phyloP scores from a whole-genome alignment of 53 echinoderm and acorn worm species.

The Temnopleurus reevesii region DNA sequence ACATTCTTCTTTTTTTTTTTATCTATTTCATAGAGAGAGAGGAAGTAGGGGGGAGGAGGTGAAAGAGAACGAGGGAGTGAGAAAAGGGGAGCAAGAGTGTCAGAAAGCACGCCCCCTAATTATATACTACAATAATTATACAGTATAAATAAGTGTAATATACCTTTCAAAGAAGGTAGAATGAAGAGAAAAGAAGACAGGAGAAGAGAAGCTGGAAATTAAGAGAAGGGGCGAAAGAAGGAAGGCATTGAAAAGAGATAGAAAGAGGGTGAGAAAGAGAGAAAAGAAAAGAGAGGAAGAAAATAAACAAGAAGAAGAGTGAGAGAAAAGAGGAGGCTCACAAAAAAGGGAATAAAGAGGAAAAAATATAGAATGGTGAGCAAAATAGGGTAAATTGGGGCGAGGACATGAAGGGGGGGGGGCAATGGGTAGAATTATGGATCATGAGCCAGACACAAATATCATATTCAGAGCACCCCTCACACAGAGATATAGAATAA shows the following conservation, averaged over 20 bases:
- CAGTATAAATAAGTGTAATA: no score
- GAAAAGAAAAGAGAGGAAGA: neutral
- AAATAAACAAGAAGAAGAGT: neutral
- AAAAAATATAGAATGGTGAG: neutral
- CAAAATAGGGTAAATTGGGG: no score
- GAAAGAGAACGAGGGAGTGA: neutral
- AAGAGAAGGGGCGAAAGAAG: neutral
- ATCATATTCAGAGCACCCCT: neutral
- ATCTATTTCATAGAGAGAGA: neutral
- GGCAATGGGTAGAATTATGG: neutral
- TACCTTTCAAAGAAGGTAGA: no score
- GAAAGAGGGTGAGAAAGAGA: neutral
- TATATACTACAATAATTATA: no score
- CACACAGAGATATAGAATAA: neutral
- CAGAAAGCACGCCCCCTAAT: no score
- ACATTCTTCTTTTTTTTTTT: no score
- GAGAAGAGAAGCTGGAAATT: neutral
- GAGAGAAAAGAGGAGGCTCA: neutral
- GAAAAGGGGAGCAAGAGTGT: neutral
- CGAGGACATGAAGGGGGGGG: no score
- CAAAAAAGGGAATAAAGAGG: neutral
- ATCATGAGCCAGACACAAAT: neutral
- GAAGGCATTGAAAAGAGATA: neutral
- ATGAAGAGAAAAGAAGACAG: neutral
- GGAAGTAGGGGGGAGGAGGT: neutral